Conservation (phyloP, 2,113 vertebrate genomes). For the Taxidea taxus region DNA sequence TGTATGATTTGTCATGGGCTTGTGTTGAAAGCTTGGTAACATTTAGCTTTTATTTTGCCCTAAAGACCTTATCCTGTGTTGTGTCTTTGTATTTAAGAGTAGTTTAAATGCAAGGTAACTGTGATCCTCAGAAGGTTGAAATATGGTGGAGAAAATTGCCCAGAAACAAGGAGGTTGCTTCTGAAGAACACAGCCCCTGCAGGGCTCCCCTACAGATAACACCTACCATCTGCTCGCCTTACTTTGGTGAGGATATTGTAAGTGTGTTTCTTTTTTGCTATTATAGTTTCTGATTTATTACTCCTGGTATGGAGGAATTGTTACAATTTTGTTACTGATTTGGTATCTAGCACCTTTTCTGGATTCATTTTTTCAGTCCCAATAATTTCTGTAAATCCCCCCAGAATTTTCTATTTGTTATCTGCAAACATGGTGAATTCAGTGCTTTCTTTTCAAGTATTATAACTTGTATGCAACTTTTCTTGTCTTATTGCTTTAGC, state of each 20-base stretch:
- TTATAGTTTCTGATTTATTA: no score
- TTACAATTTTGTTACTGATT: rapidly evolving
- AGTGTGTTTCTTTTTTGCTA: neutral
- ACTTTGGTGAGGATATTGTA: neutral
- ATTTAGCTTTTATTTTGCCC: neutral
- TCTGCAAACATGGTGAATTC: no score
- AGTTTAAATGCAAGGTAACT: no score
- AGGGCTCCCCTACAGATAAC: rapidly evolving
- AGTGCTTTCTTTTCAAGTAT: neutral
- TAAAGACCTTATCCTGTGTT: neutral
- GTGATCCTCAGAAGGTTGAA: neutral
- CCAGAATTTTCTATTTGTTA: neutral
- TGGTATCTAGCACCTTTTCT: neutral
- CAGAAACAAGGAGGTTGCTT: rapidly evolving
- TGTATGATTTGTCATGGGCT: rapidly evolving
- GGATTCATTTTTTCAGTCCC: neutral
- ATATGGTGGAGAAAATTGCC: rapidly evolving
- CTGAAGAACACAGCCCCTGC: rapidly evolving
- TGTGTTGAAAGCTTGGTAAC: rapidly evolving
- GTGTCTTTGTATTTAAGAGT: neutral
- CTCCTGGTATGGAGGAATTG: rapidly evolving
- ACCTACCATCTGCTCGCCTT: rapidly evolving
- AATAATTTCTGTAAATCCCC: no score
- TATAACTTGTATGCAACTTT: rapidly evolving
- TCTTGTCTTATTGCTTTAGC: neutral